A percentile compares a stretch with the other conserved stretches of the same genome.
These are phyloP conservation scores for Helicorthomorpha holstii DNA, from an alignment of 1,140 invertebrate species.

Conservation along the genomic window DNA sequence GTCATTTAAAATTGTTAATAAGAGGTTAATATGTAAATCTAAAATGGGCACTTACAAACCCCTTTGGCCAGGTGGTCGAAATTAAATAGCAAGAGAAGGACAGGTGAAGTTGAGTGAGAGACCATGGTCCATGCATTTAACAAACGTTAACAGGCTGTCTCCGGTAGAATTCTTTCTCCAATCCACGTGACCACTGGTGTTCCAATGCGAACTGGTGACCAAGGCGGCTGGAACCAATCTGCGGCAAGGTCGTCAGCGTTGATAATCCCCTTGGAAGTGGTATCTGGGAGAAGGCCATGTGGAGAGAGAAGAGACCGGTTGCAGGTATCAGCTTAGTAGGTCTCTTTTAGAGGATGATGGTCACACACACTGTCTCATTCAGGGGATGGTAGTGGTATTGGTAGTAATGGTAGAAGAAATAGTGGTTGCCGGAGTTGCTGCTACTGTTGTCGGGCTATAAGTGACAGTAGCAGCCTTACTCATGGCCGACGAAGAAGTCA, in stretches of 20 bases:
- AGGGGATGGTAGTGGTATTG: background rate
- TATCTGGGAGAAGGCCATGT: conserved; percentile 18
- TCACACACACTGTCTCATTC: background rate
- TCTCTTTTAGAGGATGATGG: background rate
- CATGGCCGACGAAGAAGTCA: background rate
- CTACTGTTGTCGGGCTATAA: background rate
- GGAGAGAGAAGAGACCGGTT: background rate
- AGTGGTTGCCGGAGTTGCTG: background rate
- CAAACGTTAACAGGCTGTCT: conserved; percentile 18
- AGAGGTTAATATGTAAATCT: too few relatives aligned
- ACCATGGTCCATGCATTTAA: too few relatives aligned
- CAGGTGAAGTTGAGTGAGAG: too few relatives aligned
- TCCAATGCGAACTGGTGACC: conserved; percentile 1
- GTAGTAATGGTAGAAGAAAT: background rate
- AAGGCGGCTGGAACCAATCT: conserved; percentile 5
- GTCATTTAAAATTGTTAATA: too few relatives aligned
- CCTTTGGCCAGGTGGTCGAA: too few relatives aligned
- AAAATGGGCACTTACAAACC: too few relatives aligned
- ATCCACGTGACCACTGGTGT: conserved; percentile 11
- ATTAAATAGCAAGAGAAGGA: too few relatives aligned
- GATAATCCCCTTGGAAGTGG: conserved; percentile 18
- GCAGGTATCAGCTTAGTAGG: conserved; percentile 5
- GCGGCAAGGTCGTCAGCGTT: conserved; percentile 10
- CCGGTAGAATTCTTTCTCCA: conserved; percentile 17
- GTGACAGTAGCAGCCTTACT: background rate